phyloP scores from a whole-genome alignment of 2,888 invertebrate genomes.

The Ectropis crepuscularia region DNA sequence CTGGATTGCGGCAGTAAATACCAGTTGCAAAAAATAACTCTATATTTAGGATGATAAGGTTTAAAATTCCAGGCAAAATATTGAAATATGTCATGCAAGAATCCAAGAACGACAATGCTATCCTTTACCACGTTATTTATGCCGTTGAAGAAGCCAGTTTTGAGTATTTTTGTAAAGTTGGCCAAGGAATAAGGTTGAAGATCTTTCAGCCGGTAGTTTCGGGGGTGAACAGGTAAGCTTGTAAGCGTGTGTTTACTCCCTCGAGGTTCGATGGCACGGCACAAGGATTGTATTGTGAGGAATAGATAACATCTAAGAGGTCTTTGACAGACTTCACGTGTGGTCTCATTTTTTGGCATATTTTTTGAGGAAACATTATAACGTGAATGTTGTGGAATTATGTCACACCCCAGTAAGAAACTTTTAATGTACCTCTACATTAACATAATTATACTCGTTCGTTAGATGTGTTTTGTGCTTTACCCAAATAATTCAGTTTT shows the following conservation, averaged over 20 bases:
- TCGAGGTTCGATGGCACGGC: slow-evolving; percentile 55
- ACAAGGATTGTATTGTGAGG: slow-evolving; percentile 60
- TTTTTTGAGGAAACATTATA: slow-evolving; percentile 23
- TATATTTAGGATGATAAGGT: slow-evolving; percentile 12
- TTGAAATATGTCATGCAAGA: slow-evolving; percentile 34
- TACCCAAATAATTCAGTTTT: no score
- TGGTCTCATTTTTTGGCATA: slow-evolving; percentile 63
- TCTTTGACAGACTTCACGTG: slow-evolving; percentile 65
- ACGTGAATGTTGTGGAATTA: background rate
- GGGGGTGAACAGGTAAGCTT: slow-evolving; percentile 16
- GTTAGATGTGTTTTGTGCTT: no score
- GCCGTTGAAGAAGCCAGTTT: slow-evolving; percentile 39
- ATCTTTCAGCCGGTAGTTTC: slow-evolving; percentile 38
- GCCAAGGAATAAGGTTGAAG: slow-evolving; percentile 40
- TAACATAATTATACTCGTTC: no score
- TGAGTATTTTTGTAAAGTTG: slow-evolving; percentile 22
- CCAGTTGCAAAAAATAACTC: slow-evolving; percentile 8
- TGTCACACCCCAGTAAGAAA: no score
- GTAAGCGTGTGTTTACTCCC: slow-evolving; percentile 49
- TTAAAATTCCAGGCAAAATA: slow-evolving; percentile 18
- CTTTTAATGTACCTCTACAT: no score
- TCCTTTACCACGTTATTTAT: slow-evolving; percentile 24
- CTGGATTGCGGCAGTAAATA: slow-evolving; percentile 14
- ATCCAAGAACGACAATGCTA: slow-evolving; percentile 39
- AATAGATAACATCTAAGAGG: slow-evolving; percentile 69